A percentile compares a stretch with the other conserved stretches of the same genome.
phyloP scores from a whole-genome alignment of 2,888 invertebrate genomes.

The Branchellion lobata region DNA sequence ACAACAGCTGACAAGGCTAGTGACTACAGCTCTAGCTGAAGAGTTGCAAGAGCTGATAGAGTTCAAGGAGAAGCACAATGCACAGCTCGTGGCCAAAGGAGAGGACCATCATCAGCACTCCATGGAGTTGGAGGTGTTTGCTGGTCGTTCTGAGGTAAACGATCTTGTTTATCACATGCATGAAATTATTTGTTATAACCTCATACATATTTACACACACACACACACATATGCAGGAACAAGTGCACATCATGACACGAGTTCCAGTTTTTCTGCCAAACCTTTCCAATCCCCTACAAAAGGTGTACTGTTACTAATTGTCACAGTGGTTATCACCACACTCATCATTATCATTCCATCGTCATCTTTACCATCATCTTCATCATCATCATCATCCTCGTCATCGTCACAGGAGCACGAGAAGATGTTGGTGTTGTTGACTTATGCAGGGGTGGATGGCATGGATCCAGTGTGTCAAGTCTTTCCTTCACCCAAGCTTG shows the following conservation, averaged over 20 bases:
- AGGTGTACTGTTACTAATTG: no score
- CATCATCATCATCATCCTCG: neutral
- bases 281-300: neutral
- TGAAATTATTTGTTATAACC: no score
- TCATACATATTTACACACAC: no score
- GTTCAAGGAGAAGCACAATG: neutral
- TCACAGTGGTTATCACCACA: no score
- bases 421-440: neutral
- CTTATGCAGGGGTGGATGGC: neutral
- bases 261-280: neutral
- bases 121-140: no score
- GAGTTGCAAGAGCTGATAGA: neutral
- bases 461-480: neutral
- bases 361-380: neutral
- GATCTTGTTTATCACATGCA: no score
- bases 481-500: constrained; percentile 5
- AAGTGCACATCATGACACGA: neutral
- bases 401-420: neutral
- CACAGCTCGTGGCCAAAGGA: neutral
- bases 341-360: no score
- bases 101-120: no score
- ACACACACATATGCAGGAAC: neutral
- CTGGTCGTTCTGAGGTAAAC: no score
- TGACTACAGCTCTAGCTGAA: neutral
- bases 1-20: constrained; percentile 9